phyloP scores from a whole-genome alignment of 1,140 invertebrate genomes.

The Leptinotarsa texana region DNA sequence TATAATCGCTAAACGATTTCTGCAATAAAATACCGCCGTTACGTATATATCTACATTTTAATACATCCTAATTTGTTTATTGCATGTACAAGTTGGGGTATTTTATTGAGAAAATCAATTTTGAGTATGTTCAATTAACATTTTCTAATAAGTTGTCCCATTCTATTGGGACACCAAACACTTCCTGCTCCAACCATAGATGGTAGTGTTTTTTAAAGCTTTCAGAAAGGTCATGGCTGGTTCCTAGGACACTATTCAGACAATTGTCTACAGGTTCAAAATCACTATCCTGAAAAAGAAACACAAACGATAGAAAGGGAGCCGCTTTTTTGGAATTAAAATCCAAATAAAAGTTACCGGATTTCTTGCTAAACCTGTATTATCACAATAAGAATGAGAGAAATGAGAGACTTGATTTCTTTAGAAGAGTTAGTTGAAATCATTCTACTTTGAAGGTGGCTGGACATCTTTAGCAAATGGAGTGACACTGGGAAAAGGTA shows the following conservation, averaged over 20 bases:
- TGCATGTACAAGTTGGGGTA: conserved; percentile 12
- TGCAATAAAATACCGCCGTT: background rate
- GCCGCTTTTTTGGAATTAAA: background rate
- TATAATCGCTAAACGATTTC: background rate
- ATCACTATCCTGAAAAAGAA: conserved; percentile 61
- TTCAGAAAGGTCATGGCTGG: conserved; percentile 82
- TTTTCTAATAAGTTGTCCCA: conserved; percentile 67
- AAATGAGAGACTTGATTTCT: too few relatives aligned
- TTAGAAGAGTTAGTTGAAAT: too few relatives aligned
- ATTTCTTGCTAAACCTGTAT: too few relatives aligned
- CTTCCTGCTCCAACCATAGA: conserved; percentile 94
- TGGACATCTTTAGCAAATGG: too few relatives aligned
- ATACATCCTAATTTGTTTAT: conserved; percentile 10
- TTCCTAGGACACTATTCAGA: conserved; percentile 80
- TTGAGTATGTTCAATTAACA: conserved; percentile 21
- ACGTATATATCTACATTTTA: conserved; percentile 1
- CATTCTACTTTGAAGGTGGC: too few relatives aligned
- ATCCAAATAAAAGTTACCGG: background rate
- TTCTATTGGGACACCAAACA: conserved; percentile 83
- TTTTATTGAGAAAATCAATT: conserved; percentile 12
- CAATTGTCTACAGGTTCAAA: conserved; percentile 86
- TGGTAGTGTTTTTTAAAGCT: conserved; percentile 98
- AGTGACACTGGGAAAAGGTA: too few relatives aligned
- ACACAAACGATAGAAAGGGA: too few relatives aligned
- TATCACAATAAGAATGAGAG: too few relatives aligned